Evolutionary conservation across 2,888 invertebrate genomes (phyloP), one percentile per base, ranked within the genome.

Genomic region (Ophion obscuratus): DNA sequence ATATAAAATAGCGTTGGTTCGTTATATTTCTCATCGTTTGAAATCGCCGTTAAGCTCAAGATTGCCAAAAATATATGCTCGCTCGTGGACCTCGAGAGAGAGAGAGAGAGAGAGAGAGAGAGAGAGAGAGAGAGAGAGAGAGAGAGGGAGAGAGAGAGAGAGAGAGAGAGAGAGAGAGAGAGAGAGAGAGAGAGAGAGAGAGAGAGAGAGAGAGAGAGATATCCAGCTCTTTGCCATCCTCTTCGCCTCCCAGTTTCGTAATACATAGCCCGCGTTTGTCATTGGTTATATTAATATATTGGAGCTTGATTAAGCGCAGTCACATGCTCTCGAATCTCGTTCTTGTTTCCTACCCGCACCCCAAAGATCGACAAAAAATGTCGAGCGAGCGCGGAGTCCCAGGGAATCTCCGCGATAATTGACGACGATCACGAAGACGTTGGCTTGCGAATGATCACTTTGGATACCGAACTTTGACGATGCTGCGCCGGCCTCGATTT

Each of bases 241-340:
- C 66, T 70, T 68, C 68, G 76, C 83, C 74, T 62, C 81, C n/a
- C 53, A 27, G 81, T 88, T 83, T 87, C 86, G 88, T 86, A 88
- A 88, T 83, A 70, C 86, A 83, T 73, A 62, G 71, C 70, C 77
- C 86, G 76, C 84, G 86, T 81, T 81, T 81, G 85, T 83, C 86
- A 87, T 86, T 86, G 77, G 87, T 77, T 92, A 89, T 93, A 93
- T 93, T 93, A 93, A 93, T 93, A 53, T 53, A 93, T 92, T 93
- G 90, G 90, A 86, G 86, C 57, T 86, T 93, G 93, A 93, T 93
- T 92, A 92, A 93, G 90, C 91, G 89, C 85, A 88, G 90, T 90
- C 93, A 92, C 92, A 92, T 93, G 93, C 90, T 88, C 31, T 31
- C 47, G 87, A 64, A 64, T 75, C 59, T 66, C 89, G 88, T 79